Evolutionary conservation across 2,113 vertebrate species (phyloP).

Genomic region (Centrocercus urophasianus): DNA sequence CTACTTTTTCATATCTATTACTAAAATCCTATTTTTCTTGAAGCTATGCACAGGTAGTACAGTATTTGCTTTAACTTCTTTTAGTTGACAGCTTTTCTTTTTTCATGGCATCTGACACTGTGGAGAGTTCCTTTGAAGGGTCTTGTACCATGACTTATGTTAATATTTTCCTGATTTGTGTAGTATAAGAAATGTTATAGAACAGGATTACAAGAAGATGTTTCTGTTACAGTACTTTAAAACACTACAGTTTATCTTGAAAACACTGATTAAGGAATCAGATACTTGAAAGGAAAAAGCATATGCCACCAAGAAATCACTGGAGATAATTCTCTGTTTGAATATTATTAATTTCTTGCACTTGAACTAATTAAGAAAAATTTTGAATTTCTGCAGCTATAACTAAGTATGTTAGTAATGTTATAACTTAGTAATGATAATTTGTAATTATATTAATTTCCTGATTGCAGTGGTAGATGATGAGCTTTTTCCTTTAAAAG

Average conservation of each 20-base stretch:
- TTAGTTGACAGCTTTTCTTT: background rate
- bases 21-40: background rate
- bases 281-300: background rate
- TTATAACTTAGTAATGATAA: background rate
- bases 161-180: background rate
- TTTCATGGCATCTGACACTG: background rate
- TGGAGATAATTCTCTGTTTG: background rate
- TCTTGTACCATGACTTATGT: background rate
- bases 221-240: background rate
- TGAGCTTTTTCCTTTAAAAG: background rate
- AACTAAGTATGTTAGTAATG: background rate
- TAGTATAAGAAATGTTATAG: background rate
- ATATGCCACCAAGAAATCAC: background rate
- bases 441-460: background rate
- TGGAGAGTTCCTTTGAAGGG: background rate
- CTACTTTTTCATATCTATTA: background rate
- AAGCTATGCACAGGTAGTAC: background rate
- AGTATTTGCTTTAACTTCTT: background rate
- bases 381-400: constrained; percentile 8
- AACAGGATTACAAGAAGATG: background rate
- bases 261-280: constrained; percentile 40
- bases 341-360: background rate
- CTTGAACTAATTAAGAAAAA: background rate
- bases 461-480: background rate
- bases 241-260: background rate